Percentiles rank a stretch among this genome's conserved stretches.
These are phyloP conservation scores for Gila robusta DNA, from an alignment of 2,797 vertebrate genomes.

Conservation along the genomic window DNA sequence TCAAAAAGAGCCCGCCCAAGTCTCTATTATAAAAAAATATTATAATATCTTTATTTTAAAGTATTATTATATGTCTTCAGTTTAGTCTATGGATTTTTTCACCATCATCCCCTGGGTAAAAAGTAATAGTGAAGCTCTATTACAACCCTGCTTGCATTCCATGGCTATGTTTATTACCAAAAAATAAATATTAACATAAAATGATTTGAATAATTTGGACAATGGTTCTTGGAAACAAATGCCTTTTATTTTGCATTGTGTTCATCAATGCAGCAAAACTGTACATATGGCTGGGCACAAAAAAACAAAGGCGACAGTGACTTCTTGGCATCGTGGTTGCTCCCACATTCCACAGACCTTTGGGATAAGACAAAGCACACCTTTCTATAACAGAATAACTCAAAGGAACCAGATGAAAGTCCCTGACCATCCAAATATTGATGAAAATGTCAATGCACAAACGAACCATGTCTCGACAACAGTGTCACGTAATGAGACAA, in stretches of 20 bases:
- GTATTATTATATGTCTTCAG: not conserved
- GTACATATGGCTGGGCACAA: slow-evolving; percentile 78
- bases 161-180: not conserved
- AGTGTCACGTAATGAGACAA: slow-evolving; percentile 17
- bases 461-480: slow-evolving; percentile 1
- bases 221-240: slow-evolving; percentile 69
- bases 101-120: not conserved
- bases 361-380: slow-evolving; percentile 63
- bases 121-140: not conserved
- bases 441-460: slow-evolving; percentile 16
- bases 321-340: slow-evolving; percentile 32
- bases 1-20: not conserved
- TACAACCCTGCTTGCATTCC: not conserved
- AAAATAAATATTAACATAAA: not conserved
- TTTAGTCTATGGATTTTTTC: not conserved
- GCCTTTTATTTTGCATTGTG: slow-evolving; percentile 73
- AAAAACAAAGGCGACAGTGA: slow-evolving; percentile 66
- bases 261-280: slow-evolving; percentile 71
- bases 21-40: not conserved
- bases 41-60: not conserved
- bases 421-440: slow-evolving; percentile 29
- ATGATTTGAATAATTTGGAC: slow-evolving; percentile 14
- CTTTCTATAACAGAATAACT: slow-evolving; percentile 42
- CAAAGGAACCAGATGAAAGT: slow-evolving; percentile 18
- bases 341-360: slow-evolving; percentile 24